phyloP scores from a whole-genome alignment of 2,113 vertebrate genomes.

The Neodontobutis hainanensis region DNA sequence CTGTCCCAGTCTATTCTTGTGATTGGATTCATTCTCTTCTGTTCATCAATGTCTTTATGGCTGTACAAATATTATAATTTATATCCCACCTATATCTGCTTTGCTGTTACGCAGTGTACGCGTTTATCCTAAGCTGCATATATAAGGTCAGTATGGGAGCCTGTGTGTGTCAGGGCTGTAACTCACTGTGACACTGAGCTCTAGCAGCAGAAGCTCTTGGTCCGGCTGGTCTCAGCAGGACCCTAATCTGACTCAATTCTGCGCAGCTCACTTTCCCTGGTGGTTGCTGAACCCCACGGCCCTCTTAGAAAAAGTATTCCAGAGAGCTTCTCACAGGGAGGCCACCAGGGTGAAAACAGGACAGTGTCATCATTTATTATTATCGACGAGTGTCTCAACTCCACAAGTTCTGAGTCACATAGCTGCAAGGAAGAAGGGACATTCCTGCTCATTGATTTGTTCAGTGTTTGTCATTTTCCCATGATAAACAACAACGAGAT shows the following conservation, averaged over 20 bases:
- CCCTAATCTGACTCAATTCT: constrained; percentile 41
- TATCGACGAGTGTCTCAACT: constrained; percentile 50
- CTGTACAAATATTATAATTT: neutral
- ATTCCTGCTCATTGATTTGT: constrained; percentile 47
- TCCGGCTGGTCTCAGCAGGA: constrained; percentile 64
- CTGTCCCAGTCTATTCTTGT: too few relatives aligned
- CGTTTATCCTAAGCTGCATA: constrained; percentile 25
- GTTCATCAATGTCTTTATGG: neutral
- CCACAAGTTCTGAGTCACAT: constrained; percentile 32
- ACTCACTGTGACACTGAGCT: constrained; percentile 58
- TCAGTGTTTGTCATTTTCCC: constrained; percentile 41
- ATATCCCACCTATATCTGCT: constrained; percentile 1
- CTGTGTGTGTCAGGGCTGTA: constrained; percentile 45
- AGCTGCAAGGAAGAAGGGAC: constrained; percentile 33
- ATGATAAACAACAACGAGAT: constrained; percentile 4
- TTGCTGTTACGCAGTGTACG: constrained; percentile 7
- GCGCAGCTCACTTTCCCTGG: constrained; percentile 43
- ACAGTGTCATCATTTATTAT: constrained; percentile 59
- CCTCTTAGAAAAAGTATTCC: constrained; percentile 39
- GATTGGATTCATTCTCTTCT: too few relatives aligned
- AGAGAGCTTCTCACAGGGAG: constrained; percentile 49
- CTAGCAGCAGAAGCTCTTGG: constrained; percentile 46
- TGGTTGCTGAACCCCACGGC: constrained; percentile 44
- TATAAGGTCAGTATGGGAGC: constrained; percentile 25
- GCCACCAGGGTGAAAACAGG: constrained; percentile 50